Conservation (phyloP, 2,113 vertebrate species). For the Actinemys pallida region DNA sequence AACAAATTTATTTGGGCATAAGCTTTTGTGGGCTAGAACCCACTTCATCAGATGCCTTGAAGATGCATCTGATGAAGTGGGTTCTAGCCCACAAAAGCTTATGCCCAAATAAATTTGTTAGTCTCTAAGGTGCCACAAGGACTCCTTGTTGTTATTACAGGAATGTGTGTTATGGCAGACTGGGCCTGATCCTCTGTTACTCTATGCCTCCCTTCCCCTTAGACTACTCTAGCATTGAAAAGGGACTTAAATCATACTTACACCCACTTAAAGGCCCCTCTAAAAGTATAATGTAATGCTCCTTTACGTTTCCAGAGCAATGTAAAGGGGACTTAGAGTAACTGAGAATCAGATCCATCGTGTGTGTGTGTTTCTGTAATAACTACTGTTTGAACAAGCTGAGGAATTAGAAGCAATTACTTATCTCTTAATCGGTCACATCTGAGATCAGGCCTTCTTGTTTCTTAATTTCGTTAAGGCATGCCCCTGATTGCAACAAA, state of each 20-base stretch:
- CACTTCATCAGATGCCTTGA: too few relatives aligned
- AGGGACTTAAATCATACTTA: not conserved
- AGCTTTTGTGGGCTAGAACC: too few relatives aligned
- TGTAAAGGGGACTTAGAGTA: constrained; percentile 16
- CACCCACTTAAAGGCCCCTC: not conserved
- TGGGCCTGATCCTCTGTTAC: not conserved
- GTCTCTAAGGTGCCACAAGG: too few relatives aligned
- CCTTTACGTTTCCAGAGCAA: not conserved
- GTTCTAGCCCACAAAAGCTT: too few relatives aligned
- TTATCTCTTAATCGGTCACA: not conserved
- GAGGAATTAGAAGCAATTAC: constrained; percentile 15
- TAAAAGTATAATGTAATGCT: not conserved
- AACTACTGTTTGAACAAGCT: not conserved
- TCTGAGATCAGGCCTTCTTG: not conserved
- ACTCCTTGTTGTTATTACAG: not conserved
- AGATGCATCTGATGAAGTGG: too few relatives aligned
- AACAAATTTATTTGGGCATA: too few relatives aligned
- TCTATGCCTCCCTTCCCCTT: not conserved
- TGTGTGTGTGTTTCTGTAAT: not conserved
- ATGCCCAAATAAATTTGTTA: too few relatives aligned
- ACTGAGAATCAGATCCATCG: not conserved
- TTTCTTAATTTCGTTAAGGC: not conserved
- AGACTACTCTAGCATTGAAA: not conserved
- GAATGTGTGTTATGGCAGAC: not conserved
- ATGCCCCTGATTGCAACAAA: not conserved